Evolutionary conservation across 1,140 invertebrate species (phyloP), one percentile per base, ranked within the genome.

Genomic region (Drosophila subpulchrella): DNA sequence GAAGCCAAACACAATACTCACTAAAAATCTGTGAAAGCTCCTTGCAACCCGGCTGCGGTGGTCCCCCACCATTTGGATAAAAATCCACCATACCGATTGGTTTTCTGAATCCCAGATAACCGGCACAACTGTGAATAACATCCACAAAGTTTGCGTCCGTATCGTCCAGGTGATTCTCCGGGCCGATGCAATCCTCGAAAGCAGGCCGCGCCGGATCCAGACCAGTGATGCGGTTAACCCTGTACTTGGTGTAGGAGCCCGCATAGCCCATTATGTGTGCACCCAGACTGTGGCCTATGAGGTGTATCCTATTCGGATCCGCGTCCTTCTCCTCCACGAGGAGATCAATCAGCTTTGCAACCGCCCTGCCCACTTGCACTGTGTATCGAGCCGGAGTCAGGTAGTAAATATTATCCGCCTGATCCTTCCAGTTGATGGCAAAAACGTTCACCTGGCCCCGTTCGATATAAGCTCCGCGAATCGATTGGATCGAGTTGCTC

Each of bases 251-350:
- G 67, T 93, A 93, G 58, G 93, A 93, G 0, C 97, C 97, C 0
- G 96, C 95, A 89, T 97, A 97, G 13, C 97, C 97, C 76, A 97
- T 96, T 11, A 98, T 95, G 54, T 98, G 97, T 0, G 97, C 97
- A 12, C 98, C 98, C 36, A 98, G 93, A 81, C 97, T 98, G 92
- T 98, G 97, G 0, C 97, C 96, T 47, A 96, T 94, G 41, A 96
- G 92, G 91, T 96, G 95, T 24, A 96, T 92, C 24, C 94, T 86
- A 63, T 94, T 82, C 0, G 93, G 91, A 72, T 93, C 85, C 1
- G 94, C 68, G 5, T 93, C 92, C 70, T 94, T 94, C 20, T 94
- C 91, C 46, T 92, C 82, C 1, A 93, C 92, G 56, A 96, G 81
- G 4, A 93, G 93, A 78, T 95, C 93, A 4, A 96, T 93, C 44